Base-by-base conservation (phyloP, 2,888 invertebrate species). In the Tholera decimalis region DNA sequence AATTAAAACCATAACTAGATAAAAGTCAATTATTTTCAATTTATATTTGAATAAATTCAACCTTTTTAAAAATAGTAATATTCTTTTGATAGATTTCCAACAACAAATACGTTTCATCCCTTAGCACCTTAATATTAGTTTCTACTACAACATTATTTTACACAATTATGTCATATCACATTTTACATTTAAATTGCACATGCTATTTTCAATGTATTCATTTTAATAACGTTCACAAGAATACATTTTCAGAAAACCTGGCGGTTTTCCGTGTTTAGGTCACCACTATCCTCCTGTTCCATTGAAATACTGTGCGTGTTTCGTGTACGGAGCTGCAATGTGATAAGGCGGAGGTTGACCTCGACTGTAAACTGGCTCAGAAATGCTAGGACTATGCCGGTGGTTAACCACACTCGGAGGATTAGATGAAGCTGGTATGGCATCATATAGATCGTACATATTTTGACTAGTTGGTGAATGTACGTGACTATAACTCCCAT, bases 311-410 rank as follows among this genome's bases (percentile, higher is more conserved):
- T 97, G 96, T 75, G 97, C 97, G 85, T 98, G 98, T 95, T 98
- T 98, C 15, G 98, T 98, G 86, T 97, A 98, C 3, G 97, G 97
- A 26, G 98, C 98, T 30, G 98, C 98, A 85, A 98, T 97, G 84
- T 98, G 98, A 92, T 98, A 98, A 1, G 98, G 98, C 1, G 98
- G 98, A 18, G 98, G 98, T 83, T 96, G 95, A 49, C 92, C 92
- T 69, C 95, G 88, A 43, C 88, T 86, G 69, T 94, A 93, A 54
- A 91, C 88, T 57, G 92, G 88, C 74, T 93, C 92, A 33, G 94
- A 87, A 79, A 89, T 75, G 54, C 91, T 91, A 35, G 94, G 93
- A 79, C 94, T 95, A 59, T 93, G 94, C 37, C 92, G 88, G 76
- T 93, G 93, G 78, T 90, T 91, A 50, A 88, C 85, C 53, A 92